These are phyloP conservation scores for Ryuthela nishihirai DNA, from an alignment of 2,888 invertebrate species.

Conservation along the genomic window DNA sequence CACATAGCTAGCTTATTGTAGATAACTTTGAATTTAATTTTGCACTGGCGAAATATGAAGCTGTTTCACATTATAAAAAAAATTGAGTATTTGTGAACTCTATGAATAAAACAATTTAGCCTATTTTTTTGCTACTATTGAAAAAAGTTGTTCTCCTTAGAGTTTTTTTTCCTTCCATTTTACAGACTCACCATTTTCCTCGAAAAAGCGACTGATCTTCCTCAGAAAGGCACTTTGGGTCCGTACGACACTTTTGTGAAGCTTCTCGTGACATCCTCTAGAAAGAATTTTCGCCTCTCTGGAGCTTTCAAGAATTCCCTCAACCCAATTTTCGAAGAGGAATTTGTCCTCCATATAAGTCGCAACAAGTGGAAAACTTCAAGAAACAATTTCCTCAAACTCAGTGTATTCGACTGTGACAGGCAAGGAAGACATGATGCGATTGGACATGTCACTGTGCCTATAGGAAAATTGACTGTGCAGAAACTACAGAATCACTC, in stretches of 20 bases:
- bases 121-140: too few species aligned
- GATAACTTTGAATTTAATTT: too few species aligned
- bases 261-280: slow-evolving; percentile 44
- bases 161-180: too few species aligned
- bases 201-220: slow-evolving; percentile 44
- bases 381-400: slow-evolving; percentile 34
- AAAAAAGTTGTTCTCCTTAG: too few species aligned
- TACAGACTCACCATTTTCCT: slow-evolving; percentile 39
- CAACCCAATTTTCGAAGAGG: slow-evolving; percentile 45
- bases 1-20: too few species aligned
- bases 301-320: slow-evolving; percentile 43
- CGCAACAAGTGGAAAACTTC: slow-evolving; percentile 16
- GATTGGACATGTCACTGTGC: slow-evolving; percentile 46
- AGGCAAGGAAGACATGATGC: slow-evolving; percentile 47
- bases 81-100: too few species aligned
- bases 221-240: slow-evolving; percentile 44
- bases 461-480: slow-evolving; percentile 41
- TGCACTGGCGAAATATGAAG: too few species aligned
- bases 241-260: slow-evolving; percentile 45
- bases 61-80: too few species aligned
- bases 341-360: slow-evolving; percentile 43
- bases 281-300: slow-evolving; percentile 42
- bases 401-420: slow-evolving; percentile 47
- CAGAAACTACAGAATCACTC: slow-evolving; percentile 6
- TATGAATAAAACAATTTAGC: too few species aligned